Conservation (phyloP, 2,113 vertebrate species). For the Pachycephala philippinensis region DNA sequence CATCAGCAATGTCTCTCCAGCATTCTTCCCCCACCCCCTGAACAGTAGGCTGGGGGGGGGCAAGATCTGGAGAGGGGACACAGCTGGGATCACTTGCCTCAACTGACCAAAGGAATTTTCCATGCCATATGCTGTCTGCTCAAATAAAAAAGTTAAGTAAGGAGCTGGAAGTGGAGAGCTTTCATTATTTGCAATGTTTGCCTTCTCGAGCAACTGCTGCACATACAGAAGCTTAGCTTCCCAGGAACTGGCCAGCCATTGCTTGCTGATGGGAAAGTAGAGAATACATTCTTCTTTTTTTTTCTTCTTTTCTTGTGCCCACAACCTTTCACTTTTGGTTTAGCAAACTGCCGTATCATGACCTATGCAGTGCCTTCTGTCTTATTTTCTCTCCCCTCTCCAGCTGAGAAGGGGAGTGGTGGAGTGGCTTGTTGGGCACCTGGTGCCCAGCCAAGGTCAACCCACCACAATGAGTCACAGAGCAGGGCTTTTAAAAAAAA, state of each 20-base stretch:
- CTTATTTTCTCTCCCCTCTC: not conserved
- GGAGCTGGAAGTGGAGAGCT: not conserved
- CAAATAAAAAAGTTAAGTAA: not conserved
- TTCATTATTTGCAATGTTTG: rapidly evolving
- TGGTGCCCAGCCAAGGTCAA: not conserved
- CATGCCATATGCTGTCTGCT: not conserved
- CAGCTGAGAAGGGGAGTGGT: not conserved
- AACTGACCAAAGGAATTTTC: not conserved
- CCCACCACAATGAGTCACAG: not conserved
- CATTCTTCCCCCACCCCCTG: not conserved
- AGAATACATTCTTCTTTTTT: not conserved
- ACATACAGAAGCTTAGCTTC: not conserved
- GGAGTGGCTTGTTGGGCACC: not conserved
- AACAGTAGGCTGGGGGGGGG: not conserved
- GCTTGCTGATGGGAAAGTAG: not conserved
- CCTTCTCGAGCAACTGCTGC: too few species aligned
- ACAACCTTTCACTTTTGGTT: not conserved
- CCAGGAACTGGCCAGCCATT: too few species aligned
- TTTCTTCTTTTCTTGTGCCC: not conserved
- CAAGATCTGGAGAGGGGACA: not conserved
- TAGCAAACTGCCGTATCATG: not conserved
- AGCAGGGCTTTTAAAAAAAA: not conserved
- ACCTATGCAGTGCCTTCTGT: not conserved
- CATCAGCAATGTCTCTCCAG: not conserved
- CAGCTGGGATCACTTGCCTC: not conserved